Conservation (phyloP, 2,888 invertebrate genomes). For the Caenorhabditis macrosperma region DNA sequence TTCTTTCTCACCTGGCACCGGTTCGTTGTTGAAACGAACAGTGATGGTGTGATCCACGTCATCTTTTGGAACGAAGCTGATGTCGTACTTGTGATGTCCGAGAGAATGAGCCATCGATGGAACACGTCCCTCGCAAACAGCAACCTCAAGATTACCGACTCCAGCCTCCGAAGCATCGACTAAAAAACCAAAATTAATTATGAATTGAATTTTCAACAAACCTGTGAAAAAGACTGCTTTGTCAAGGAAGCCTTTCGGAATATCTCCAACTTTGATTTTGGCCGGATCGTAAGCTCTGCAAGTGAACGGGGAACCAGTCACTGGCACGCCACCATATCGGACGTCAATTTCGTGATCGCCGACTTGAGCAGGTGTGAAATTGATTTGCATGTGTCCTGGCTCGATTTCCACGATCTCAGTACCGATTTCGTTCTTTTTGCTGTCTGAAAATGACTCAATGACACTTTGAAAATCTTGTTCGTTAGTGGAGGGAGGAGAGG, state of each 20-base stretch:
- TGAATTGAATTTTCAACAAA: neutral
- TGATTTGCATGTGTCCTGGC: slow-evolving; percentile 82
- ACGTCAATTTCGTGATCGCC: slow-evolving; percentile 84
- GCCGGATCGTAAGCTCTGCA: slow-evolving; percentile 92
- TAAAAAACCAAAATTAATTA: slow-evolving; percentile 48
- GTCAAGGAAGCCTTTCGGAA: slow-evolving; percentile 89
- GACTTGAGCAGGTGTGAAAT: slow-evolving; percentile 92
- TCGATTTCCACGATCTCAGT: slow-evolving; percentile 73
- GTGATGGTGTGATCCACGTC: slow-evolving; percentile 77
- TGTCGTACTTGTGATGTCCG: slow-evolving; percentile 85
- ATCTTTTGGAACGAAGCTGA: slow-evolving; percentile 79
- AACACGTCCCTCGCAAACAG: slow-evolving; percentile 96
- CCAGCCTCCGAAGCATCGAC: slow-evolving; percentile 98
- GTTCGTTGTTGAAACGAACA: slow-evolving; percentile 82
- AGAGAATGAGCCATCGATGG: slow-evolving; percentile 97
- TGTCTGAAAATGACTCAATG: slow-evolving; percentile 62
- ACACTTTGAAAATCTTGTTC: neutral
- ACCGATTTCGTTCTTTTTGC: slow-evolving; percentile 68
- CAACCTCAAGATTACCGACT: slow-evolving; percentile 97
- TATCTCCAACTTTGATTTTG: slow-evolving; percentile 86
- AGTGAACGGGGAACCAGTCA: slow-evolving; percentile 95
- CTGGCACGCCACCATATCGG: slow-evolving; percentile 79
- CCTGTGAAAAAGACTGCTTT: slow-evolving; percentile 89
- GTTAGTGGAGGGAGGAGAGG: slow-evolving; percentile 14
- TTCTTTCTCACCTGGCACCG: slow-evolving; percentile 86